Evolutionary conservation across 1,140 invertebrate species (phyloP).

Genomic region (Eupristina koningsbergeri): DNA sequence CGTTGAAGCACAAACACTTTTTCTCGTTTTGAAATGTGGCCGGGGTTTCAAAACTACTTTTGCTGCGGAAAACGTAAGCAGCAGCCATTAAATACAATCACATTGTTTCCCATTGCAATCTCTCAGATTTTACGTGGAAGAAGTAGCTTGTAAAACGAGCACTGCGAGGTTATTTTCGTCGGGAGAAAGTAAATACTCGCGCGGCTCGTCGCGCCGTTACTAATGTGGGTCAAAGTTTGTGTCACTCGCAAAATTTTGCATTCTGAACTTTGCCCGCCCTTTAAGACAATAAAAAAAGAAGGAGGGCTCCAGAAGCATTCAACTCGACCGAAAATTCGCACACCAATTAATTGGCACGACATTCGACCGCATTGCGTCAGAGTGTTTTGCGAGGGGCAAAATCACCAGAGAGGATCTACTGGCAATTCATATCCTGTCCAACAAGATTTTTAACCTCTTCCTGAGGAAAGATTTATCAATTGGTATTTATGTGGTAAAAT

Average conservation of each 20-base stretch:
- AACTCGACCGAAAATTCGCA: background rate
- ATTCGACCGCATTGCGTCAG: background rate
- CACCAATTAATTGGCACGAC: background rate
- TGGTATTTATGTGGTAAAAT: background rate
- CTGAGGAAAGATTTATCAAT: background rate
- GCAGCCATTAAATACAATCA: background rate
- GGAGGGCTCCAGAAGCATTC: background rate
- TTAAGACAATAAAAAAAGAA: background rate
- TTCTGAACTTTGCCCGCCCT: background rate
- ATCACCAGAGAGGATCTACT: background rate
- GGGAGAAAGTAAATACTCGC: conserved; percentile 30
- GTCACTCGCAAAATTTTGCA: conserved; percentile 22
- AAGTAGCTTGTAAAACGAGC: background rate
- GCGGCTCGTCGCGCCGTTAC: background rate
- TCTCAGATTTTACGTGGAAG: background rate
- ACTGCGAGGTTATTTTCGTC: background rate
- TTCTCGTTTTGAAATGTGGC: background rate
- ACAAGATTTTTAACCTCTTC: conserved; percentile 1
- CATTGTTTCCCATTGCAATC: background rate
- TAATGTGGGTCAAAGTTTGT: conserved; percentile 40
- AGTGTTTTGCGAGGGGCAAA: background rate
- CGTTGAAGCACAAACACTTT: background rate
- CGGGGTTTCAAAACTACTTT: background rate
- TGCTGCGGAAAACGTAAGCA: background rate
- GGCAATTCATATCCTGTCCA: background rate